Percentiles rank a stretch among this genome's conserved stretches.
Evolutionary conservation across 2,113 vertebrate species (phyloP).

Genomic region (Eclectus roratus): DNA sequence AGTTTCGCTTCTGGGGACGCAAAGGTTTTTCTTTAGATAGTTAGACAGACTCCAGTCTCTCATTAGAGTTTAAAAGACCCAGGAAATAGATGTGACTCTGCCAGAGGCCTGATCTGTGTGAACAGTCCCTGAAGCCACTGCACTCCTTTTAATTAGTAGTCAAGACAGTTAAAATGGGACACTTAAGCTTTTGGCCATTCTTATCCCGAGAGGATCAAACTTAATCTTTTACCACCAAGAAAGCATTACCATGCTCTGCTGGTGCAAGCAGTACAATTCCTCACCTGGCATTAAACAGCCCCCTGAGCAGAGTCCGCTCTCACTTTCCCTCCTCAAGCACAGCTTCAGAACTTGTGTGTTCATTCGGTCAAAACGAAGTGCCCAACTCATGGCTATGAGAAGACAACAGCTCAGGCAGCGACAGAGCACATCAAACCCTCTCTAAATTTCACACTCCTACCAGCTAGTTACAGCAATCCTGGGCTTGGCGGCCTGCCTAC

Average conservation of each 20-base stretch:
- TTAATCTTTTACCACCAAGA: background rate
- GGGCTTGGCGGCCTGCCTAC: accelerated
- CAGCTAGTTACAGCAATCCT: background rate
- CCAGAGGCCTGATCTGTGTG: background rate
- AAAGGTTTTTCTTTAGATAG: slow-evolving; percentile 1
- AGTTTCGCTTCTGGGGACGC: slow-evolving; percentile 18
- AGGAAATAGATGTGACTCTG: slow-evolving; percentile 5
- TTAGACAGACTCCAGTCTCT: background rate
- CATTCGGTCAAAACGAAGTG: background rate
- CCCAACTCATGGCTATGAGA: background rate
- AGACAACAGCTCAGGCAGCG: background rate
- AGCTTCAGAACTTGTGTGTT: background rate
- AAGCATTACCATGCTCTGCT: background rate
- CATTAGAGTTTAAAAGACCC: slow-evolving; percentile 32
- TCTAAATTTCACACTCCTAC: accelerated
- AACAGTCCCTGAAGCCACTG: background rate
- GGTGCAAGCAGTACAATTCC: background rate
- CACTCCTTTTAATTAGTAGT: background rate
- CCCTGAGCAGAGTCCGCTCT: background rate
- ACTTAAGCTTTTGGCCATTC: background rate
- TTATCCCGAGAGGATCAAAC: background rate
- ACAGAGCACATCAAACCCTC: background rate
- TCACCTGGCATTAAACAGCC: background rate
- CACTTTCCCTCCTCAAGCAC: background rate
- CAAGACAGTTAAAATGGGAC: background rate